Evolutionary conservation across 2,888 invertebrate genomes (phyloP).

Genomic region (Latheticus oryzae): DNA sequence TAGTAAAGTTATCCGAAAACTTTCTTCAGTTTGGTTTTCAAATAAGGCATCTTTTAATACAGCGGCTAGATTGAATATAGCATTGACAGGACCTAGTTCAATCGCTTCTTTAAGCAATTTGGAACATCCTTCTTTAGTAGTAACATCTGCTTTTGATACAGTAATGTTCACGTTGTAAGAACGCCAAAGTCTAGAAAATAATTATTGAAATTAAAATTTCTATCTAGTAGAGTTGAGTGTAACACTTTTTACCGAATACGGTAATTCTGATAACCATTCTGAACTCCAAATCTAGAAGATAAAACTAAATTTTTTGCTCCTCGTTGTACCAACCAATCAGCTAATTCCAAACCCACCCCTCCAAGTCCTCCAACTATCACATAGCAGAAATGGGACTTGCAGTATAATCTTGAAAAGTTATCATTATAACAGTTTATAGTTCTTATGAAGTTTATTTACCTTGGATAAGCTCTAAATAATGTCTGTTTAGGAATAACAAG

Average conservation of each 20-base stretch:
- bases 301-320: conserved; percentile 84
- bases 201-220: conserved; percentile 63
- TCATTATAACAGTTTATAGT: not conserved
- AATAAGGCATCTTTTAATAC: conserved; percentile 80
- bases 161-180: conserved; percentile 76
- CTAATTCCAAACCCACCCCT: conserved; percentile 90
- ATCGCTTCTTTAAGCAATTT: conserved; percentile 75
- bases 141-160: conserved; percentile 79
- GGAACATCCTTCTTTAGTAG: conserved; percentile 76
- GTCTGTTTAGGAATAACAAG: too few relatives aligned
- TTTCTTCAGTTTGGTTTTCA: conserved; percentile 79
- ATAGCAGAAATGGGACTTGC: conserved; percentile 69
- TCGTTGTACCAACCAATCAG: conserved; percentile 85
- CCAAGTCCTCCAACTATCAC: conserved; percentile 85
- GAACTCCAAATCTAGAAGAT: conserved; percentile 82
- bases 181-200: conserved; percentile 72
- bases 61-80: conserved; percentile 91
- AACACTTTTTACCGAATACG: conserved; percentile 5
- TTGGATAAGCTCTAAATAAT: too few relatives aligned
- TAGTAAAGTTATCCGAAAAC: conserved; percentile 75
- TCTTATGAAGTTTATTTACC: not conserved
- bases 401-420: conserved; percentile 40
- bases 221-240: not conserved
- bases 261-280: conserved; percentile 82
- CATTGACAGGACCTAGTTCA: conserved; percentile 78